Base-by-base conservation (phyloP, 2,797 vertebrate species). In the Propithecus perrieri region DNA sequence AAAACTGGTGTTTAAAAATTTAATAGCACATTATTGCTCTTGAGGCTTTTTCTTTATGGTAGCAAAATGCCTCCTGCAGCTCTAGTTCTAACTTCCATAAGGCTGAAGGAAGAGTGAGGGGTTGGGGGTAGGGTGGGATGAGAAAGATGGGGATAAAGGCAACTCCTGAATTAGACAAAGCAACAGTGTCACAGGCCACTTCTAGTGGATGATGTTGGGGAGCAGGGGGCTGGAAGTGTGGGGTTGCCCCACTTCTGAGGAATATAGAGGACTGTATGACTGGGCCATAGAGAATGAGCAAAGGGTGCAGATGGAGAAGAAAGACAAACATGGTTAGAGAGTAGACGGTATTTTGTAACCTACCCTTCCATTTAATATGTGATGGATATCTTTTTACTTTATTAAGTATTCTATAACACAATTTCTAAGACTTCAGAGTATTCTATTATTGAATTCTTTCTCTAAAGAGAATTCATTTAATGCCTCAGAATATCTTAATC, bases 401-500 rank as follows among this genome's bases (percentile, higher is more conserved):
- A 57, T 74, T 76, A 57, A 75, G 55, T 75, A 59, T 91, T 95
- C 61, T 81, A 38, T 30, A 48, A 65, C 2, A 57, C 30, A 80
- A 35, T 75, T 85, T 83, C 18, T 48, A 53, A 89, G 57, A 71
- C 85, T 74, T 65, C 9, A n/a, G 81, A 71, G 38, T 53, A 83
- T 88, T 53, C 18, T 22, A 17, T 76, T 95, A 92, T 71, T 95
- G 72, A 95, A 53, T 71, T 88, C 4, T 81, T 94, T 86, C 46
- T 43, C 48, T 75, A 53, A 88, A 97, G 74, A 30, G 48, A 95
- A 94, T 88, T 50, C 53, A 94, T 38, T 79, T 76, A 93, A 84
- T 93, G 69, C 59, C 50, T 89, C 91, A 65, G 24, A 86, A 61
- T 91, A 81, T 43, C 57, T 84, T 94, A 83, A 67, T 88, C 46